Base-by-base conservation (phyloP, 2,888 invertebrate genomes). In the Lamproptera curius region DNA sequence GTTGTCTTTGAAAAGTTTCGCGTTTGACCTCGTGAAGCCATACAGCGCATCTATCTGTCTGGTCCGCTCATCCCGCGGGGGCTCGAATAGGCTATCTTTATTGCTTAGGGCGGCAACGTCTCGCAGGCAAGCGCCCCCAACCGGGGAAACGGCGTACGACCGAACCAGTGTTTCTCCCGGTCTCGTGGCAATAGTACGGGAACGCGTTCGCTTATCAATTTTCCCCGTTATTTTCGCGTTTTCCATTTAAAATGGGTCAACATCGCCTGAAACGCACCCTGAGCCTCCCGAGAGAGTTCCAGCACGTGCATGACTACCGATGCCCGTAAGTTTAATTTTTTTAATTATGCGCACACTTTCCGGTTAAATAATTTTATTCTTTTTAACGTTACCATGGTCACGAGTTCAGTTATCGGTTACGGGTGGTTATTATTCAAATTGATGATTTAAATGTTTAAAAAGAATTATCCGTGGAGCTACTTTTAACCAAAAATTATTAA, bases 241-340 rank as follows among this genome's bases (percentile, higher is more conserved):
- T 6, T 28, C n/a, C n/a, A 5, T 2, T 2, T n/a, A n/a, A 9
- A 8, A 28, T 28, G 28, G 28, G 28, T 28, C 10, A 28, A 28
- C 2, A 10, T 2, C 9, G n/a, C 10, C 10, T 28, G 31, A 3
- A 11, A 31, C 4, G n/a, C 3, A 52, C 13, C 6, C 65, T 70
- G 65, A 58, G 49, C 16, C 62, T 60, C 1, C 64, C 61, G 39
- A 61, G 57, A 46, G 68, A 62, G 46, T 70, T 71, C 11, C 54
- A 51, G 0, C 76, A 76, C 16, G 48, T 59, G 0, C 74, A 76
- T 42, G 77, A 78, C 42, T 37, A 73, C 17, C 62, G 73, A 2
- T 78, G 77, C 42, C 65, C 65, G 77, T 76, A 63, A 74, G 76
- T 74, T 38, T 17, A 31, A 23, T 14, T 14, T 20, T n/a, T n/a